These are phyloP conservation scores for Macrophya alboannulata DNA, from an alignment of 2,888 invertebrate species.

Conservation along the genomic window DNA sequence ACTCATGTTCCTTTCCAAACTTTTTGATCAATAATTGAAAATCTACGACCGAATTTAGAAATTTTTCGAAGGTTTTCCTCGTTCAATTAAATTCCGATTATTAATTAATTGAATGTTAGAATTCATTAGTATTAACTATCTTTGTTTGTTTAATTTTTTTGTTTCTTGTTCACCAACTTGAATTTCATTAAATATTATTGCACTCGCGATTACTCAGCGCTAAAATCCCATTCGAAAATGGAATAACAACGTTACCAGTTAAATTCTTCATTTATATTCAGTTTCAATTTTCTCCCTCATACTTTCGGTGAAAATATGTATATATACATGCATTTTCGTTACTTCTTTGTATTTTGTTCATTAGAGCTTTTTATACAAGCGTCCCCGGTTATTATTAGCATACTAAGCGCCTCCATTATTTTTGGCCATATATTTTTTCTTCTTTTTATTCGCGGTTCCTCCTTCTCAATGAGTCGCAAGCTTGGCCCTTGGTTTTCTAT, in stretches of 20 bases:
- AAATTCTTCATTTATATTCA: slow-evolving; percentile 42
- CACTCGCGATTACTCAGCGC: neutral
- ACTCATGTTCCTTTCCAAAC: neutral
- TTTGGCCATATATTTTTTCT: slow-evolving; percentile 2
- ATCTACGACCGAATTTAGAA: neutral
- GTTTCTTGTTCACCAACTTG: neutral
- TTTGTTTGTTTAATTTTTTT: neutral
- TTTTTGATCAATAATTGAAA: neutral
- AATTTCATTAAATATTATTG: slow-evolving; percentile 26
- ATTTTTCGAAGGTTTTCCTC: neutral
- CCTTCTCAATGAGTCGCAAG: neutral
- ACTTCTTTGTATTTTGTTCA: slow-evolving; percentile 32
- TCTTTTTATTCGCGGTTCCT: neutral
- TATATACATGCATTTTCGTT: neutral
- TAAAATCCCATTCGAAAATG: slow-evolving; percentile 25
- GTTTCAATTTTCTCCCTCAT: slow-evolving; percentile 47
- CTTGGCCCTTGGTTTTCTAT: neutral
- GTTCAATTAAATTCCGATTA: neutral
- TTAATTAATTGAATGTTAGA: neutral
- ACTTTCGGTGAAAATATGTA: neutral
- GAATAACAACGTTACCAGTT: slow-evolving; percentile 1
- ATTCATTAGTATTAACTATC: neutral
- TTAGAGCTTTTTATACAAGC: slow-evolving; percentile 34
- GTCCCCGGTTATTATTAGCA: slow-evolving; percentile 48
- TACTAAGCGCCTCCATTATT: slow-evolving; percentile 60